A percentile compares a stretch with the other conserved stretches of the same genome.
phyloP scores from a whole-genome alignment of 2,888 invertebrate genomes.

The Ichneumon xanthorius region DNA sequence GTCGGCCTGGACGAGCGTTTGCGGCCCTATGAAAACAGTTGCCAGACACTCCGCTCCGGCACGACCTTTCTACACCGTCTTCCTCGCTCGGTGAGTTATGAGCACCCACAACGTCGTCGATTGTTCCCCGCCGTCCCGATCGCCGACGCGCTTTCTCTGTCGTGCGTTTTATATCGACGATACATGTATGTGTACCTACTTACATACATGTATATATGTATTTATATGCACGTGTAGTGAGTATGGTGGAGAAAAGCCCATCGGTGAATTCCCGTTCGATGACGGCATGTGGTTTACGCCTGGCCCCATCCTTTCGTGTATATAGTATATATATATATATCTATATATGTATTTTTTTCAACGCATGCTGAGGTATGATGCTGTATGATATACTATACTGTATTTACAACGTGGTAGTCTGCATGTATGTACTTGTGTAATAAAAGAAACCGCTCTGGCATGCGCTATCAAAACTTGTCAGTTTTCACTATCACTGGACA shows the following conservation, averaged over 20 bases:
- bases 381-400: background rate
- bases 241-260: conserved; percentile 28
- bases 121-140: conserved; percentile 48
- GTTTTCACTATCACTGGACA: conserved; percentile 58
- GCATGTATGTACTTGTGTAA: conserved; percentile 6
- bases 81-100: conserved; percentile 59
- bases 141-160: conserved; percentile 58
- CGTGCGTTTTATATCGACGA: conserved; percentile 45
- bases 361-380: conserved; percentile 14
- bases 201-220: conserved; percentile 6
- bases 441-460: conserved; percentile 63
- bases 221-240: conserved; percentile 6
- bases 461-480: conserved; percentile 76
- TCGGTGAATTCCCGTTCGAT: conserved; percentile 52
- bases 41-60: conserved; percentile 21
- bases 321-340: background rate
- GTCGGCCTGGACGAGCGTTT: conserved; percentile 43
- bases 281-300: conserved; percentile 51
- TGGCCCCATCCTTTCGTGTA: conserved; percentile 29
- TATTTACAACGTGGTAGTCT: conserved; percentile 32
- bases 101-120: conserved; percentile 56
- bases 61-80: conserved; percentile 56
- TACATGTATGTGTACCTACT: conserved; percentile 8
- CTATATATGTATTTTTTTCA: conserved; percentile 3
- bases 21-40: conserved; percentile 62